phyloP scores from a whole-genome alignment of 2,797 vertebrate species.

The Acipenser oxyrinchus region DNA sequence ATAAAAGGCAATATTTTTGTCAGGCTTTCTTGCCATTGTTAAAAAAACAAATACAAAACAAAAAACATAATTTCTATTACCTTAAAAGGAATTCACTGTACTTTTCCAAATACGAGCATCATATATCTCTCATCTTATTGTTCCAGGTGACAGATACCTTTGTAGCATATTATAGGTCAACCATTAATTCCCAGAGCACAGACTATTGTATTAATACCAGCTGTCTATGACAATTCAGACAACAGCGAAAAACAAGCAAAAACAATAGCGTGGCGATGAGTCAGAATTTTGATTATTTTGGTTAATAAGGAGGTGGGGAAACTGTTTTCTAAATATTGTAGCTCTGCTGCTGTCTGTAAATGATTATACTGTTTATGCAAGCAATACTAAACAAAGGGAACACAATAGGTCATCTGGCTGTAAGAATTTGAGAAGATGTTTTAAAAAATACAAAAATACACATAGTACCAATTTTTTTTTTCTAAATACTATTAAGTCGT shows the following conservation, averaged over 20 bases:
- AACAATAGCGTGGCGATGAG: slow-evolving; percentile 80
- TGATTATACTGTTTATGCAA: slow-evolving; percentile 87
- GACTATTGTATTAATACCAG: slow-evolving; percentile 78
- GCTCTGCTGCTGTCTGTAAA: slow-evolving; percentile 81
- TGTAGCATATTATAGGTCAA: slow-evolving; percentile 63
- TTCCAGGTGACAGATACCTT: slow-evolving; percentile 68
- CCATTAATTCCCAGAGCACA: slow-evolving; percentile 74
- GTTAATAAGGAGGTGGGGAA: slow-evolving; percentile 88
- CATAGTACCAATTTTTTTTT: no score
- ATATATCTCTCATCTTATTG: slow-evolving; percentile 57
- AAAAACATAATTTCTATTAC: slow-evolving; percentile 54
- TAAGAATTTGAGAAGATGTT: slow-evolving; percentile 54
- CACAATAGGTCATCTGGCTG: slow-evolving; percentile 80
- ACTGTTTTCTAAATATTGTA: slow-evolving; percentile 92
- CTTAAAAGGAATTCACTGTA: slow-evolving; percentile 66
- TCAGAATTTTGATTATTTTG: slow-evolving; percentile 84
- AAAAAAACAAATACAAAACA: slow-evolving; percentile 33
- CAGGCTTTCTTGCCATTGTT: slow-evolving; percentile 61
- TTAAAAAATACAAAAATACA: slow-evolving; percentile 25
- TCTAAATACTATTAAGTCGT: no score
- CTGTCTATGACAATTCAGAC: slow-evolving; percentile 76
- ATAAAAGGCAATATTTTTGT: slow-evolving; percentile 64
- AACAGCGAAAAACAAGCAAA: slow-evolving; percentile 70
- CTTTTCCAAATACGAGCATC: slow-evolving; percentile 69
- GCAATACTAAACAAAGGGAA: slow-evolving; percentile 80